Percentiles rank a stretch among this genome's conserved stretches.
Evolutionary conservation across 2,113 vertebrate species (phyloP).

Genomic region (cattle (Bos taurus)): DNA sequence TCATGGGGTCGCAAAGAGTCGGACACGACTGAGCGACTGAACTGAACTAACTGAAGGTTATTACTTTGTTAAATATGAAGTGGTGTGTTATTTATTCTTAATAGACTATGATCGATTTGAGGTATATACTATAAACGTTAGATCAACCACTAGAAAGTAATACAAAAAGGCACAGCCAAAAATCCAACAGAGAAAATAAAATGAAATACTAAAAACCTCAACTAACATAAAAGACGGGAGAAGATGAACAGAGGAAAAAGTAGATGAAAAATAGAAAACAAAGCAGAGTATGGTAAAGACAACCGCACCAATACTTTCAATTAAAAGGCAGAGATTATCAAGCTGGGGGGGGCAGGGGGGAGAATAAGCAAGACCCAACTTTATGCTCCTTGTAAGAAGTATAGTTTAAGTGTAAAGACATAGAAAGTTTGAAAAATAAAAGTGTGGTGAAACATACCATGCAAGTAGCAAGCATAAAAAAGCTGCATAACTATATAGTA

Average conservation of each 20-base stretch:
- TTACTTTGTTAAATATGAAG: neutral
- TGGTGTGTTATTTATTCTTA: neutral
- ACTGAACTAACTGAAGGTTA: neutral
- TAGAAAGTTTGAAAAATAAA: neutral
- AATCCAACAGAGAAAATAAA: neutral
- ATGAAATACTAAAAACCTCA: neutral
- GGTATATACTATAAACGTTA: neutral
- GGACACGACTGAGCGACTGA: too few species aligned
- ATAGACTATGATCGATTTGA: neutral
- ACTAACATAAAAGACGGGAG: neutral
- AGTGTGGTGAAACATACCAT: neutral
- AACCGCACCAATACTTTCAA: neutral
- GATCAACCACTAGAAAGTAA: neutral
- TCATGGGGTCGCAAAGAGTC: too few species aligned
- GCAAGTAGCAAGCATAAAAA: neutral
- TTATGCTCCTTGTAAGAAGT: neutral
- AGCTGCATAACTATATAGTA: neutral
- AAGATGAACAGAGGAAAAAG: neutral
- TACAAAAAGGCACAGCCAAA: neutral
- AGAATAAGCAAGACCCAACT: neutral
- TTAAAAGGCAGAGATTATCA: neutral
- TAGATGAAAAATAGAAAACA: neutral
- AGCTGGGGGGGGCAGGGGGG: rapidly evolving
- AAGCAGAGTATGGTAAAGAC: neutral
- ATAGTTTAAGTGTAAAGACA: conserved; percentile 1